A percentile compares a stretch with the other conserved stretches of the same genome.
Conservation (phyloP, 2,113 vertebrate genomes). For the Daubentonia madagascariensis region DNA sequence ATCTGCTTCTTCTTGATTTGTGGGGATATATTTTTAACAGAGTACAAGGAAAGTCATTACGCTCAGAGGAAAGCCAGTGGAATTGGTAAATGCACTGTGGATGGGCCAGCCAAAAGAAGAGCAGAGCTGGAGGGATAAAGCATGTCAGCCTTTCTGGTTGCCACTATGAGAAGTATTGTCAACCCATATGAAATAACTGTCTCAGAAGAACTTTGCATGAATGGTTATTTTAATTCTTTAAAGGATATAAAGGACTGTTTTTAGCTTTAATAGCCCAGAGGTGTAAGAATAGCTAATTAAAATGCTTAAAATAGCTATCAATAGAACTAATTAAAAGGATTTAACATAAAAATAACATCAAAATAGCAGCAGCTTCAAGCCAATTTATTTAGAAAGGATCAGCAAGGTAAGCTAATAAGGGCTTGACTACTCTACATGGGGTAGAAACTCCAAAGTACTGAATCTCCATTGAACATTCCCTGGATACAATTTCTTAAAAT, state of each 20-base stretch:
- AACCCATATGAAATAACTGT: background rate
- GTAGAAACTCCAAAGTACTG: background rate
- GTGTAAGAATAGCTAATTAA: conserved; percentile 34
- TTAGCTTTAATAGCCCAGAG: background rate
- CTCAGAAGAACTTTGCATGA: conserved; percentile 39
- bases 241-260: background rate
- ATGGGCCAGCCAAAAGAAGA: conserved; percentile 72
- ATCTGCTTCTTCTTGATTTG: conserved; percentile 87
- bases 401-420: background rate
- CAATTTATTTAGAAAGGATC: conserved; percentile 6
- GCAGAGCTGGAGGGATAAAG: conserved; percentile 54
- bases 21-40: conserved; percentile 87
- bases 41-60: conserved; percentile 87
- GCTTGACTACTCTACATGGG: background rate
- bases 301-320: conserved; percentile 39
- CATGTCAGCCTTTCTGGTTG: conserved; percentile 30
- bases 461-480: background rate
- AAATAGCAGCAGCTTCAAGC: background rate
- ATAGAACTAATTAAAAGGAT: conserved; percentile 34
- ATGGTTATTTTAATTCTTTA: conserved; percentile 44
- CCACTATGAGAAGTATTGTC: background rate
- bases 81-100: conserved; percentile 81
- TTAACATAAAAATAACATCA: conserved; percentile 23
- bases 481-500: conserved; percentile 47
- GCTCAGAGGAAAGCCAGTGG: conserved; percentile 81